Evolutionary conservation across 2,113 vertebrate genomes (phyloP).

Genomic region (Riparia riparia): DNA sequence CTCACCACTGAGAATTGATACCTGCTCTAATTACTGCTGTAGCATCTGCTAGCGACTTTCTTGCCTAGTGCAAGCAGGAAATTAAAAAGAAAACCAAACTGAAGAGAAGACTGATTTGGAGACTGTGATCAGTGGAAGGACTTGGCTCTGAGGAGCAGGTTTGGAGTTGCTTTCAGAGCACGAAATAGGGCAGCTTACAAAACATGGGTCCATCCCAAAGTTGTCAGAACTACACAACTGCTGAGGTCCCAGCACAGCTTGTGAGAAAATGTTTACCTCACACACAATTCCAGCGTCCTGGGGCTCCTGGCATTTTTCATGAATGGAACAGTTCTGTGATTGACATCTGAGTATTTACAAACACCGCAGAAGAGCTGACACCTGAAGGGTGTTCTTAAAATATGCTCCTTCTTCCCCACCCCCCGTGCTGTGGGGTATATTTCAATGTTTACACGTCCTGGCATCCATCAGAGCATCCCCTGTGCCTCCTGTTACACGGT

Average conservation of each 20-base stretch:
- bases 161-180: neutral
- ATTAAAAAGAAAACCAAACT: neutral
- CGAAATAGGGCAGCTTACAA: neutral
- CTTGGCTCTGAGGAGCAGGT: neutral
- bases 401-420: fast-evolving
- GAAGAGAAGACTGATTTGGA: neutral
- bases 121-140: neutral
- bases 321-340: neutral
- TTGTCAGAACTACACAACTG: neutral
- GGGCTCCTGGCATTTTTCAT: neutral
- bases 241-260: neutral
- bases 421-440: fast-evolving
- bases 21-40: neutral
- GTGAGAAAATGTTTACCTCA: neutral
- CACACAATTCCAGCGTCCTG: neutral
- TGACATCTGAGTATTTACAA: neutral
- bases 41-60: neutral
- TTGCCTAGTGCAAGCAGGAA: neutral
- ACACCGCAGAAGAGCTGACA: neutral
- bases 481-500: neutral
- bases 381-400: neutral
- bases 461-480: neutral
- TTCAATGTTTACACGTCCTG: neutral
- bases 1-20: neutral
- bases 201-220: neutral